Base-by-base conservation (phyloP, 2,888 invertebrate genomes). In the Erebia aethiops region DNA sequence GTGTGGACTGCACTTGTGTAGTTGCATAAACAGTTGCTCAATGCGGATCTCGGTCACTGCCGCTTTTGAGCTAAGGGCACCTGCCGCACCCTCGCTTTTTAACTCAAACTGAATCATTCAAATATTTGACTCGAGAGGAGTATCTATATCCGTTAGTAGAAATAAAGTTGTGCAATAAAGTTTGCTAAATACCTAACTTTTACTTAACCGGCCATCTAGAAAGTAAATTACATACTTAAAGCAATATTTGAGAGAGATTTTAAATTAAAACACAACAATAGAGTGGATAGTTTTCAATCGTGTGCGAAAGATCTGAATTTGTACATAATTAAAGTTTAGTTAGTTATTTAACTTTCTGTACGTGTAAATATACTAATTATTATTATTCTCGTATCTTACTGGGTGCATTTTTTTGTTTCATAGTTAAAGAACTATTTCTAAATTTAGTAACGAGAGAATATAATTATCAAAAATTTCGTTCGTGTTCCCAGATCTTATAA, bases 1-100 rank as follows among this genome's bases (percentile, higher is more conserved):
- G 87, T 82, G 86, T 83, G 81, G 80, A 81, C 85, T 89, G 90
- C 90, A 91, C 85, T 88, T 84, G 84, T 87, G 90, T 88, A 88
- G 87, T 92, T 92, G 92, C 92, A 92, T 92, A 91, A 92, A 91
- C 73, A 72, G 79, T 92, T 92, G 88, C 87, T 85, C 90, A 84
- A 92, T 84, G 56, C 81, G 87, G 86, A 92, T 91, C 90, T 90
- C 91, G 92, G 92, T 92, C 92, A 92, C 92, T 92, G 92, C 88
- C 91, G 90, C 84, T 81, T 84, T 82, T 81, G 80, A 79, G 80
- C 81, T 84, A 84, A 85, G 85, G 85, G 85, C 84, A 82, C 79
- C 78, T 74, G 79, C 80, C 81, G 79, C 82, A 89, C 91, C 92
- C 74, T 71, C 56, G 65, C 66, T 66, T 70, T 73, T 71, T 57